Evolutionary conservation across 2,888 invertebrate species (phyloP).

Genomic region (Torymus auratus): DNA sequence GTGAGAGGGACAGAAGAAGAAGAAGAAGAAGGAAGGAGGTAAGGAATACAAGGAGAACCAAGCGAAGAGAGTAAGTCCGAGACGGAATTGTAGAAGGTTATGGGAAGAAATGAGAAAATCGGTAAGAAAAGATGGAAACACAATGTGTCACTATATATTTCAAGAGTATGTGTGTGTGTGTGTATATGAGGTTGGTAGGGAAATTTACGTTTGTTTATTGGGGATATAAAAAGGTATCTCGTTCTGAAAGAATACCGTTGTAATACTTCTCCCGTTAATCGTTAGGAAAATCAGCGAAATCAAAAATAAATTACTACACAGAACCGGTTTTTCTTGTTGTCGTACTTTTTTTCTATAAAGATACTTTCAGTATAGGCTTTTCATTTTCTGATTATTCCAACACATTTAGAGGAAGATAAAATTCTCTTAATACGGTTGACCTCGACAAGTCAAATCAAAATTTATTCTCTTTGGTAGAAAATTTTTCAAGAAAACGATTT

Average conservation of each 20-base stretch:
- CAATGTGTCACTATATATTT: neutral
- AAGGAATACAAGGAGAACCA: neutral
- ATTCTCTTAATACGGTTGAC: too few species aligned
- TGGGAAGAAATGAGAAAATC: neutral
- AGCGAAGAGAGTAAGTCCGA: neutral
- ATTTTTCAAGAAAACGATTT: too few species aligned
- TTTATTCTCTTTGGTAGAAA: too few species aligned
- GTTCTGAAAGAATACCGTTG: neutral
- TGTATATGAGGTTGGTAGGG: too few species aligned
- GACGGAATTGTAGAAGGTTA: neutral
- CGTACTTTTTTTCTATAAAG: neutral
- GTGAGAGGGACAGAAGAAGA: neutral
- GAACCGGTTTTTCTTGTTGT: slow-evolving; percentile 13
- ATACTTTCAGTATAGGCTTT: too few species aligned
- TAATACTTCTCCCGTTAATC: neutral
- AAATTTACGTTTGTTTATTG: neutral
- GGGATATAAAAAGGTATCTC: neutral
- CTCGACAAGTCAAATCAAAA: too few species aligned
- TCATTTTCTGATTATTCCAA: too few species aligned
- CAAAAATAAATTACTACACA: neutral
- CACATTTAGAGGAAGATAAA: too few species aligned
- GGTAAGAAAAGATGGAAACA: neutral
- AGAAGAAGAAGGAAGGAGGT: neutral
- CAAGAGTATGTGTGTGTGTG: too few species aligned
- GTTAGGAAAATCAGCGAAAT: neutral